Evolutionary conservation across 2,888 invertebrate species (phyloP).

Genomic region (Eristalis tenax): DNA sequence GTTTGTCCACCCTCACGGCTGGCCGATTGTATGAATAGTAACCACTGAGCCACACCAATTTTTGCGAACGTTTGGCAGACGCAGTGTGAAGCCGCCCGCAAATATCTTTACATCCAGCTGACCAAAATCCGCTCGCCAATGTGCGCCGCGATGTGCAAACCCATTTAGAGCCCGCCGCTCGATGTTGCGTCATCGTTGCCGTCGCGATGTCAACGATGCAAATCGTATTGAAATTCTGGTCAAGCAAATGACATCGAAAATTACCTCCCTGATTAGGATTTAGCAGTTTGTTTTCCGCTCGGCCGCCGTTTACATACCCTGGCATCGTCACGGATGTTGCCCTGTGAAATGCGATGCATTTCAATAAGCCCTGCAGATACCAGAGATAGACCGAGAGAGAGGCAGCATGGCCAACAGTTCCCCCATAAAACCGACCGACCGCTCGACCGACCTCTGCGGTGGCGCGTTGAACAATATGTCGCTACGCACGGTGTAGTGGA

Average conservation of each 20-base stretch:
- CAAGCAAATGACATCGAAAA: constrained; percentile 71
- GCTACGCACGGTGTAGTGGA: constrained; percentile 45
- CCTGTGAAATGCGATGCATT: constrained; percentile 38
- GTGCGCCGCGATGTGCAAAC: constrained; percentile 30
- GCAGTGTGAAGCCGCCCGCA: constrained; percentile 20
- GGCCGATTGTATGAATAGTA: constrained; percentile 20
- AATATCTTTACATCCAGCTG: constrained; percentile 41
- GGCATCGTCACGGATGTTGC: constrained; percentile 59
- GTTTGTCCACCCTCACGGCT: constrained; percentile 27
- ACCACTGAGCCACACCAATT: not conserved
- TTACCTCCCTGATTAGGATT: constrained; percentile 72
- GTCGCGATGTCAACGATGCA: constrained; percentile 65
- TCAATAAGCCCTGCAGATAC: constrained; percentile 53
- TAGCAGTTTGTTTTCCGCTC: constrained; percentile 70
- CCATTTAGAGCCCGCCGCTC: constrained; percentile 29
- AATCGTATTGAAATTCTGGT: constrained; percentile 72
- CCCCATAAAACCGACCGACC: not conserved
- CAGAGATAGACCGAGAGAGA: not conserved
- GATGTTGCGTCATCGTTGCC: not conserved
- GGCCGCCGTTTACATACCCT: constrained; percentile 62
- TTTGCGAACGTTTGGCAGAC: not conserved
- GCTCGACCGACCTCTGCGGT: constrained; percentile 9
- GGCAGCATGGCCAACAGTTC: not conserved
- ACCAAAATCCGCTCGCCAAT: constrained; percentile 44
- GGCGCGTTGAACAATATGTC: constrained; percentile 38